Evolutionary conservation across 2,888 invertebrate genomes (phyloP), one percentile per base, ranked within the genome.

Genomic region (Agrotis ipsilon): DNA sequence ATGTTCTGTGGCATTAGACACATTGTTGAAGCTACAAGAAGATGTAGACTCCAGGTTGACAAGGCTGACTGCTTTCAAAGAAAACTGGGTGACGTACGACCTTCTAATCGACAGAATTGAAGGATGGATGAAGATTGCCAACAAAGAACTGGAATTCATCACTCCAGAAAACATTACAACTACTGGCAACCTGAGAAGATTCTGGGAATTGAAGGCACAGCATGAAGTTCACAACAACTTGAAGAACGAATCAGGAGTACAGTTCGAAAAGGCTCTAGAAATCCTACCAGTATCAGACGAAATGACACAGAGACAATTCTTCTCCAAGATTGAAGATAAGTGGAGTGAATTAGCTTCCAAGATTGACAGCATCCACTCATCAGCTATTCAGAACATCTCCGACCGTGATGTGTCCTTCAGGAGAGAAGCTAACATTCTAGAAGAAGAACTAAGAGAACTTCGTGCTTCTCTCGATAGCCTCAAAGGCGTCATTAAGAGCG

Each of bases 131-230:
- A 97, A 97, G 76, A 97, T 97, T 66, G 98, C 98, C 0, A 98
- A 98, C 84, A 96, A 97, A 65, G 98, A 98, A 89, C 92, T 98
- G 59, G 96, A 96, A 72, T 94, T 96, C 39, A 97, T 98, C 49
- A 97, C 97, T 1, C 95, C 97, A 16, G 97, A 97, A 75, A 97
- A 97, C 46, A 96, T 97, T 19, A 97, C 97, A 64, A 97, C 97
- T 1, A 97, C 97, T 14, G 97, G 97, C 65, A 98, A 98, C 86
- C 97, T 98, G 92, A 97, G 98, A 82, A 97, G 98, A 84, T 98
- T 98, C 94, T 98, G 98, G 98, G 98, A 98, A 93, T 92, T 98
- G 58, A 98, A 98, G 91, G 98, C 98, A 0, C 98, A 98, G 86
- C 98, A 98, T 86, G 98, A 98, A 95, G 97, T 98, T 32, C 97